Percentiles rank a stretch among this genome's conserved stretches.
These are phyloP conservation scores for Hybos culiciformis DNA, from an alignment of 2,888 invertebrate species.

Conservation along the genomic window DNA sequence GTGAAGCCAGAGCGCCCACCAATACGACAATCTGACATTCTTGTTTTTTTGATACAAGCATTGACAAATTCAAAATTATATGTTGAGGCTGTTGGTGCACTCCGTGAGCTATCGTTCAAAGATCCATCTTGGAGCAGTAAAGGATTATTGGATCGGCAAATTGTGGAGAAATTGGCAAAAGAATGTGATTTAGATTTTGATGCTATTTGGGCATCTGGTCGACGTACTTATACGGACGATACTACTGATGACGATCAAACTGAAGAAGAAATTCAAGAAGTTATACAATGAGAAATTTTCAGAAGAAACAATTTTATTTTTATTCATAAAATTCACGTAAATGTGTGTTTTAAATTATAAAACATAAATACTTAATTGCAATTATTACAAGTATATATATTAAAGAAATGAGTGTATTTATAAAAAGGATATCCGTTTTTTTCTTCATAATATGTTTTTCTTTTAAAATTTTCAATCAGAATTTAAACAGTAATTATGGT, in stretches of 20 bases:
- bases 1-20: slow-evolving; percentile 33
- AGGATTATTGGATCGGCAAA: slow-evolving; percentile 26
- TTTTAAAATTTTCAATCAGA: too few species aligned
- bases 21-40: slow-evolving; percentile 30
- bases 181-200: slow-evolving; percentile 34
- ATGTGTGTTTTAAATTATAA: too few species aligned
- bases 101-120: slow-evolving; percentile 30
- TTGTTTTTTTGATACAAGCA: slow-evolving; percentile 30
- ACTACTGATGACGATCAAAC: slow-evolving; percentile 12
- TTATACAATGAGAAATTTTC: slow-evolving; percentile 17
- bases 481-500: too few species aligned
- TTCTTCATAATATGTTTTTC: too few species aligned
- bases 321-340: too few species aligned
- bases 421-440: too few species aligned
- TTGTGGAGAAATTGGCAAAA: slow-evolving; percentile 30
- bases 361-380: too few species aligned
- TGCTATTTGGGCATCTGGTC: slow-evolving; percentile 30
- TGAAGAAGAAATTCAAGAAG: slow-evolving; percentile 32
- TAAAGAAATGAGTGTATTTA: too few species aligned
- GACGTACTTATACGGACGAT: slow-evolving; percentile 3
- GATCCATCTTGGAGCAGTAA: slow-evolving; percentile 30
- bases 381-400: too few species aligned
- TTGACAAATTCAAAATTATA: slow-evolving; percentile 29
- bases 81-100: slow-evolving; percentile 28
- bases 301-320: too few species aligned